Base-by-base conservation (phyloP, 1,140 invertebrate genomes). In the Drosophila orosa region DNA sequence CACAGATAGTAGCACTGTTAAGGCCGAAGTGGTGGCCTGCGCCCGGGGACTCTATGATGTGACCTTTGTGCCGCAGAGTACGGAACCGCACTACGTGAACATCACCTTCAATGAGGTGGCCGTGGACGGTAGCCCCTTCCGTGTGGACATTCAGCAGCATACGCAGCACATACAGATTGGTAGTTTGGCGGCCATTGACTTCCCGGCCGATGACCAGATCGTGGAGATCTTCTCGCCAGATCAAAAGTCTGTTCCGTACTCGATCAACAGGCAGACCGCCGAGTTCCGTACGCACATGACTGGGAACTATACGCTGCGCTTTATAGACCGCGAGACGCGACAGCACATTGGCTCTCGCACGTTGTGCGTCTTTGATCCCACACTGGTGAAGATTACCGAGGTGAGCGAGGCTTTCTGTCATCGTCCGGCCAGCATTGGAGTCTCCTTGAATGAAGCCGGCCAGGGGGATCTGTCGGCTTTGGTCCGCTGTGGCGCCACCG, bases 31-130 rank as follows among this genome's bases (percentile, higher is more conserved):
- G 5, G 96, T 97, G 6, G 97, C 97, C 29, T 96, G 97, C 85
- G 97, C 97, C 1, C 94, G 97, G 62, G 98, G 97, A 5, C 93
- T 98, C 0, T 99, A 99, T 92, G 98, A 99, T 84, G 98, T 99
- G 0, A 98, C 97, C 1, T 99, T 99, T 92, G 95, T 98, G 19
- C 98, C 98, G 0, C 95, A 97, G 91, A 97, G 98, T 47, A 94
- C 95, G 10, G 96, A 96, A 58, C 94, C 97, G 6, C 98, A 99
- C 93, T 98, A 96, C 87, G 97, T 99, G 5, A 98, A 98, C 81
- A 98, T 99, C 61, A 98, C 97, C 9, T 99, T 99, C 92, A 99
- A 99, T 86, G 98, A 98, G 72, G 96, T 98, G 83, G 94, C 96
- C 58, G 96, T 99, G 10, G 96, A 97, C 75, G 97, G 97, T 24